These are phyloP conservation scores for Narcine bancroftii DNA, from an alignment of 2,113 vertebrate genomes.

Conservation along the genomic window DNA sequence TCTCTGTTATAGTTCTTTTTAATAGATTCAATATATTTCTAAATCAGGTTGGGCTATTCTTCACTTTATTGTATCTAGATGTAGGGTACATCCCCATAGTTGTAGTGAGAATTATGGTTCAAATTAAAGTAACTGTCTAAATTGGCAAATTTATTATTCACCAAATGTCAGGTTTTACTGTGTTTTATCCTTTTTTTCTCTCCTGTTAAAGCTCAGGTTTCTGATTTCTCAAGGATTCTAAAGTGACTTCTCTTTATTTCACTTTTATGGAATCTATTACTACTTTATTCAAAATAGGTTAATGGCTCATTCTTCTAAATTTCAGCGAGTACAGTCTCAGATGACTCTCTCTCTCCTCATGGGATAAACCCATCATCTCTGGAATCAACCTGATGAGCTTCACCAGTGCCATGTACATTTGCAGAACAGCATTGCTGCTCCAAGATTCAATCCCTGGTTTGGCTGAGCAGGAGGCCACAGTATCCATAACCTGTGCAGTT, in stretches of 20 bases:
- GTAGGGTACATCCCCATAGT: background rate
- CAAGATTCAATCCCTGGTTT: no score
- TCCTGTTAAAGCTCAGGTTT: background rate
- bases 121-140: constrained; percentile 31
- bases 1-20: background rate
- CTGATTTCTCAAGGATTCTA: background rate
- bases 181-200: constrained; percentile 4
- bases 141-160: constrained; percentile 13
- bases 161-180: constrained; percentile 16
- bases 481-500: no score
- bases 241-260: no score
- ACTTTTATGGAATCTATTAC: background rate
- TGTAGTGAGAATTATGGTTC: background rate
- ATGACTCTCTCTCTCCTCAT: no score
- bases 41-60: background rate
- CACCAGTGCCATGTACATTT: no score
- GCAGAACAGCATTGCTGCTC: no score
- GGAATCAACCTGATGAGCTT: no score
- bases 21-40: constrained; percentile 2
- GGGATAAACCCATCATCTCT: no score
- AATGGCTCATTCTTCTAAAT: no score
- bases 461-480: no score
- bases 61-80: background rate
- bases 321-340: no score
- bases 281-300: constrained; percentile 14